Conservation (phyloP, 2,888 invertebrate genomes). For the Epistrophe eligans region DNA sequence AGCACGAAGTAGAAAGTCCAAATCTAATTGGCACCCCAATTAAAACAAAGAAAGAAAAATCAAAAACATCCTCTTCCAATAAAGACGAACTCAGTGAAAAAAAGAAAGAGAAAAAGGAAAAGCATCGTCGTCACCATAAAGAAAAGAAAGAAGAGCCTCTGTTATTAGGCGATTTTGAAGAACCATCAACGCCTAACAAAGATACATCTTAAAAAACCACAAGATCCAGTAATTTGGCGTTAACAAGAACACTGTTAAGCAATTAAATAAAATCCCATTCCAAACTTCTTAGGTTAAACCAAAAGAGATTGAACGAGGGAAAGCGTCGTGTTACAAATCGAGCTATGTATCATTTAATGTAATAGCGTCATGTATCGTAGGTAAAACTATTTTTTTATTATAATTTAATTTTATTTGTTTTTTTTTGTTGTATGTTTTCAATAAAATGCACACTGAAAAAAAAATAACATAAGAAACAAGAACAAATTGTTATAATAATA, state of each 20-base stretch:
- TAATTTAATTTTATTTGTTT: constrained; percentile 14
- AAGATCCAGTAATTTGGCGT: constrained; percentile 14
- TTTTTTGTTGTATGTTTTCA: constrained; percentile 24
- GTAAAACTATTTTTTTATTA: constrained; percentile 26
- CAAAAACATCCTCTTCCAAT: constrained; percentile 79
- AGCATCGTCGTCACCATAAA: constrained; percentile 77
- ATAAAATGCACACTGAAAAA: constrained; percentile 53
- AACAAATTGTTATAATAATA: constrained; percentile 54
- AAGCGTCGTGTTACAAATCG: constrained; percentile 62
- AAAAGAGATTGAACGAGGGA: constrained; percentile 31
- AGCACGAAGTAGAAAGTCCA: constrained; percentile 62
- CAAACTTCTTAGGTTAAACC: constrained; percentile 60
- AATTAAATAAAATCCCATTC: constrained; percentile 10
- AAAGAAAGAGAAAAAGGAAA: constrained; percentile 80
- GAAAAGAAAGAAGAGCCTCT: constrained; percentile 78
- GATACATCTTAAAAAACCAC: constrained; percentile 87
- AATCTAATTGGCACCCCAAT: constrained; percentile 78
- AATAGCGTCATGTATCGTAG: constrained; percentile 40
- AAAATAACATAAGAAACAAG: constrained; percentile 32
- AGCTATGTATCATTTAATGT: constrained; percentile 63
- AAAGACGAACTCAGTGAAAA: constrained; percentile 66
- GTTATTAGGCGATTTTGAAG: constrained; percentile 91
- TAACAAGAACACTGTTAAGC: constrained; percentile 37
- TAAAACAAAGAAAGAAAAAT: constrained; percentile 79
- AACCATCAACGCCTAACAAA: constrained; percentile 96